Base-by-base conservation (phyloP, 2,888 invertebrate genomes). In the Drosophila mulleri region DNA sequence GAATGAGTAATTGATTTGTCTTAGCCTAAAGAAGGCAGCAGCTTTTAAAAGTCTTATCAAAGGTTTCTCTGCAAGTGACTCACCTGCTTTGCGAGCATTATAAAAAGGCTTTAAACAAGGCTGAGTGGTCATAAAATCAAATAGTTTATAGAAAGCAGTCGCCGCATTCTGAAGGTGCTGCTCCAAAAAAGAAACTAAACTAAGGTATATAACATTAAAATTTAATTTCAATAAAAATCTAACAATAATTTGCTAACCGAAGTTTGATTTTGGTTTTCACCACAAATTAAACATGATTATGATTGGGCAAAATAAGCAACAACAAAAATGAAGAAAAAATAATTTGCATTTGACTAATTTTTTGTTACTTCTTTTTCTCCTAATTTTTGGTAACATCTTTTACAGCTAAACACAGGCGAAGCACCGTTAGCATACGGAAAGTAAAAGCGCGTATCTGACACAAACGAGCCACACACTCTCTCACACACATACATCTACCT, bases 371-470 rank as follows among this genome's bases (percentile, higher is more conserved):
- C 48, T 41, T 75, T 67, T 50, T 29, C 59, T 71, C n/a, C 12
- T 2, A 37, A 3, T 47, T 67, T 65, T 67, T 67, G 67, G 39
- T 42, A 68, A 67, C 32, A 59, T 59, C 39, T 67, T 75, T 76
- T 75, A 75, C 75, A 80, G 79, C 77, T 77, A 71, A 70, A 66
- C 69, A 68, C 58, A 78, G 70, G 56, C 65, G 47, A 69, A 67
- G 45, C 57, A 65, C 83, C 83, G 83, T 82, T 83, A 88, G 75
- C 67, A 59, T 63, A 67, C 80, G 82, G 84, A 85, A 85, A 85
- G 85, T 85, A 85, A 85, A 85, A 85, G 84, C 85, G 67, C 71
- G 48, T 65, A 71, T 71, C 59, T 67, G 50, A 64, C 35, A 35
- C 37, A 48, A 45, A 58, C 44, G 59, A 60, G 32, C 11, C n/a